Evolutionary conservation across 2,888 invertebrate genomes (phyloP), one percentile per base, ranked within the genome.

Genomic region (Frankliniella fusca): DNA sequence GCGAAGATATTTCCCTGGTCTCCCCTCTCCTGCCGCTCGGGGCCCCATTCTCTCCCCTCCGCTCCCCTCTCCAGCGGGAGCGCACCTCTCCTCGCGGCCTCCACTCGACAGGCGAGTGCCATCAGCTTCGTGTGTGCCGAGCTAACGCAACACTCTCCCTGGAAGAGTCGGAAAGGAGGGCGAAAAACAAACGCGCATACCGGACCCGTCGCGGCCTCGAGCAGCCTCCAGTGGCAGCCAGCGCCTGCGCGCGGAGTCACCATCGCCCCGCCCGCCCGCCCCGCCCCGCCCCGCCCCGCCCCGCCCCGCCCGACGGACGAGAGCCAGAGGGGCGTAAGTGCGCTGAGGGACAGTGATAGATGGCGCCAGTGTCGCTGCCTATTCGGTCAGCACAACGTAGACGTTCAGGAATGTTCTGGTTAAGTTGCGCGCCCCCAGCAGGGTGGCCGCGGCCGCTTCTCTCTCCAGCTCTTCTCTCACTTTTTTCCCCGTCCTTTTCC

Each of bases 321-420:
- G 65, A 27, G 23, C 70, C 23, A 12, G 70, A 76, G 27, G 27
- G 70, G 27, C 27, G 23, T 8, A 54, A 54, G 54, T 15, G 54
- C 54, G 23, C 27, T 61, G 61, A 27, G 70, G 70, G 70, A 76
- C 70, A 76, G 70, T 76, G 70, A 76, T 76, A 76, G 70, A 76
- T 76, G 70, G 70, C 23, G 70, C 27, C 5, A 38, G 38, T 38
- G 38, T 38, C 38, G 38, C 38, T 38, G 38, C 38, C 38, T 38
- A 38, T 38, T 38, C 38, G 38, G 38, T 38, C 38, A 38, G 38
- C 38, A 54, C 54, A 54, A 12, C 54, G 7, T 15, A 20, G 54
- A 54, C 54, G 54, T 54, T 12, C 27, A 11, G 70, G 70, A 76
- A 76, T 76, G 27, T 76, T 23, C 70, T 23, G 70, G 23, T 76